These are phyloP conservation scores for Telmatherina bonti DNA, from an alignment of 2,797 vertebrate genomes.

Conservation along the genomic window DNA sequence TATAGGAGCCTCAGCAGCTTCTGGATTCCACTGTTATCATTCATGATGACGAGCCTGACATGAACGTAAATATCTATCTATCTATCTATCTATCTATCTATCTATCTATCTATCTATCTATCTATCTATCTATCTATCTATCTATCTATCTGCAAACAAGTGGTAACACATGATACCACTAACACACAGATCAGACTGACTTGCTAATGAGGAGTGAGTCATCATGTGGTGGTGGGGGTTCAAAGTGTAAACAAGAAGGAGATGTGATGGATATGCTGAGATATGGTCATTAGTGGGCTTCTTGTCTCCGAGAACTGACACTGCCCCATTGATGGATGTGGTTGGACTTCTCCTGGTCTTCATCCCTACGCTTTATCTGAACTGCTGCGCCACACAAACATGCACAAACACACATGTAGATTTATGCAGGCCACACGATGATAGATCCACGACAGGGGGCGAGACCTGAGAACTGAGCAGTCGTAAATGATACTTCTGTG, in stretches of 20 bases:
- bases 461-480: conserved; percentile 71
- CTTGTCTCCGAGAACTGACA: conserved; percentile 41
- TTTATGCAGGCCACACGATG: conserved; percentile 56
- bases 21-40: conserved; percentile 30
- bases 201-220: conserved; percentile 69
- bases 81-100: conserved; percentile 3
- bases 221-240: conserved; percentile 42
- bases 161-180: conserved; percentile 39
- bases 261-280: conserved; percentile 63
- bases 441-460: conserved; percentile 61
- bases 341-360: conserved; percentile 51
- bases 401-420: conserved; percentile 57
- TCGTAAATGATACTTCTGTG: conserved; percentile 61
- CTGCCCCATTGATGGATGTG: conserved; percentile 57
- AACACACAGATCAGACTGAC: conserved; percentile 31
- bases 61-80: conserved; percentile 15
- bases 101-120: conserved; percentile 8
- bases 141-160: conserved; percentile 20
- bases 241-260: not conserved
- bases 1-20: conserved; percentile 29
- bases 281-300: conserved; percentile 64
- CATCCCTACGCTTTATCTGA: conserved; percentile 57
- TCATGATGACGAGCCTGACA: conserved; percentile 54
- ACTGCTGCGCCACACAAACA: conserved; percentile 38
- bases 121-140: conserved; percentile 3